Base-by-base conservation (phyloP, 2,113 vertebrate species). In the Capricornis sumatraensis region DNA sequence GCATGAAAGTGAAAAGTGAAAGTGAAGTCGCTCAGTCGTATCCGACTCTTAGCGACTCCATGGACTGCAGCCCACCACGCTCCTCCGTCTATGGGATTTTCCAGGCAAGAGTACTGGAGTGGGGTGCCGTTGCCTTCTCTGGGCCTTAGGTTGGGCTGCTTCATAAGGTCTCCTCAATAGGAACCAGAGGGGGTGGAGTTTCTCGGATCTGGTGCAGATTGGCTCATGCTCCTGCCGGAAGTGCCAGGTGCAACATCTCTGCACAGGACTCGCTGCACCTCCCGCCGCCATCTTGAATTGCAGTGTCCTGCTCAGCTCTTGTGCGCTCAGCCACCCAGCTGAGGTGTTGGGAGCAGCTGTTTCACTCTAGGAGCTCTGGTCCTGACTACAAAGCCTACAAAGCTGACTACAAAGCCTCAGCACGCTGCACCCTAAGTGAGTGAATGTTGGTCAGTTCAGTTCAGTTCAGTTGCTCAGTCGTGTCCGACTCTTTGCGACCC, bases 221-320 rank as follows among this genome's bases (percentile, higher is more conserved):
- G 2, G 47, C 10, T 53, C 33, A 7, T 3, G 11, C 10, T 13
- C 30, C 19, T n/a, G 30, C 50, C 1, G n/a, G 50, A 53, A n/a
- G 79, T 0, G 6, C 50, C 79, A 8, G 79, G 11, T n/a, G 50
- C 19, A 50, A 2, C 50, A 1, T 7, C 6, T 82, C 5, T 53
- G 79, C 30, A 19, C 47, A 6, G 3, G 6, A 17, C 30, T 5
- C 1, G 1, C 33, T 2, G 19, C 30, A 0, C 17, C 47, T 6
- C 30, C 79, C 11, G 0, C 79, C 0, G 6, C 50, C 0, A 5
- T 82, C 19, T n/a, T 21, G 50, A 82, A 14, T 12, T n/a, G 30
- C 50, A 53, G 79, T 23, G 33, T 53, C 6, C 17, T 6, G 19
- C 30, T 3, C 79, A n/a, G 17, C 16, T 0, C 47, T 52, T 52